Conservation (phyloP, 23 tunicate genomes). For the Ascidia mentula region DNA sequence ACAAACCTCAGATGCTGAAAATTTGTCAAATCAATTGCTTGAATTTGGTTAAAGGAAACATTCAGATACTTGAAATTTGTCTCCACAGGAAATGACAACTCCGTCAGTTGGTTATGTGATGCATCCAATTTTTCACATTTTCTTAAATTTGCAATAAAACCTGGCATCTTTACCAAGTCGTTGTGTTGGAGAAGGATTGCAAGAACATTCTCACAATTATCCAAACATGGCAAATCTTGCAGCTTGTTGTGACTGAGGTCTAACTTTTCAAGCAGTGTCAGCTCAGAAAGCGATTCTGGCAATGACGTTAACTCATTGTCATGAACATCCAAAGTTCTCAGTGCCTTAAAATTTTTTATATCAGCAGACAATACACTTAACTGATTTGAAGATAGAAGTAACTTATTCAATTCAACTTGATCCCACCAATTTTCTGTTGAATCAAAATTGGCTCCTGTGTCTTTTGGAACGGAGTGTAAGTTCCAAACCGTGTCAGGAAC, state of each 20-base stretch:
- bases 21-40: constrained; percentile 16
- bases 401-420: constrained; percentile 57
- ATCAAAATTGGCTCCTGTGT: constrained; percentile 22
- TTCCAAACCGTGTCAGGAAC: constrained; percentile 71
- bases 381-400: constrained; percentile 67
- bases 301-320: constrained; percentile 57
- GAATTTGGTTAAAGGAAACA: constrained; percentile 40
- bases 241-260: constrained; percentile 74
- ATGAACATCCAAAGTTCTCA: constrained; percentile 70
- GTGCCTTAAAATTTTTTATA: constrained; percentile 35
- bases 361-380: constrained; percentile 44
- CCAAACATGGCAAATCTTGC: constrained; percentile 25
- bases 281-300: constrained; percentile 26
- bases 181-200: constrained; percentile 68
- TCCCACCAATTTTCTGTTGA: constrained; percentile 77
- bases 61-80: constrained; percentile 38
- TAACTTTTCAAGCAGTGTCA: constrained; percentile 41
- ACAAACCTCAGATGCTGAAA: constrained; percentile 23
- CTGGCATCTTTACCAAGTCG: constrained; percentile 35
- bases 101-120: constrained; percentile 47
- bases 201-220: constrained; percentile 8
- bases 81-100: constrained; percentile 21
- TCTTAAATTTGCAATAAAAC: not conserved
- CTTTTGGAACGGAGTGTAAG: constrained; percentile 36
- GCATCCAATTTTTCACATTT: constrained; percentile 49